Percentiles rank a stretch among this genome's conserved stretches.
These are phyloP conservation scores for Neelides sp. DNA, from an alignment of 1,140 invertebrate genomes.

Conservation along the genomic window DNA sequence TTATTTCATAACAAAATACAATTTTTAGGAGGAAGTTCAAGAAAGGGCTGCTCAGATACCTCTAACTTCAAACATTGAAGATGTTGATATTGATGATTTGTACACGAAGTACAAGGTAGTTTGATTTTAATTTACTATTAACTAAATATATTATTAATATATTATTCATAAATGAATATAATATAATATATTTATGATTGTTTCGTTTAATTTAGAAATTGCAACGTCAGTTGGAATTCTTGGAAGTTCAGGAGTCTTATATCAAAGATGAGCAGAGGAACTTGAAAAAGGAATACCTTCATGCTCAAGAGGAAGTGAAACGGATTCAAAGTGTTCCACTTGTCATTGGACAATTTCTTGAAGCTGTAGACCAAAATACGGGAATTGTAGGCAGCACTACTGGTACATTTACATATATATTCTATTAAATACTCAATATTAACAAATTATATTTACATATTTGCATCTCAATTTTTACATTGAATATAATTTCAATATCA, in stretches of 20 bases:
- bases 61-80: constrained; percentile 42
- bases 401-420: constrained; percentile 37
- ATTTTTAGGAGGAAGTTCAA: constrained; percentile 1
- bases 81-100: constrained; percentile 74
- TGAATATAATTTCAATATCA: neutral
- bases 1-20: neutral
- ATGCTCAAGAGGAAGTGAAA: constrained; percentile 96
- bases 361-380: constrained; percentile 95
- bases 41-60: neutral
- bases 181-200: neutral
- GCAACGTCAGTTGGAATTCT: constrained; percentile 86
- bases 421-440: constrained; percentile 5
- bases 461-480: neutral
- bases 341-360: constrained; percentile 94
- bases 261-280: constrained; percentile 98
- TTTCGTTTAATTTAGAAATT: constrained; percentile 60
- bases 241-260: constrained; percentile 95
- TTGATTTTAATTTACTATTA: constrained; percentile 5
- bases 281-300: constrained; percentile 91
- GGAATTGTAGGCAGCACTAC: constrained; percentile 79
- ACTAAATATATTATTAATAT: neutral
- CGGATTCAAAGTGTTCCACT: constrained; percentile 93
- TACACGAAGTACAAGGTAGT: constrained; percentile 86
- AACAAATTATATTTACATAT: neutral
- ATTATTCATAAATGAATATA: neutral